Evolutionary conservation across 2,888 invertebrate genomes (phyloP).

Genomic region (Leptopilina myrica): DNA sequence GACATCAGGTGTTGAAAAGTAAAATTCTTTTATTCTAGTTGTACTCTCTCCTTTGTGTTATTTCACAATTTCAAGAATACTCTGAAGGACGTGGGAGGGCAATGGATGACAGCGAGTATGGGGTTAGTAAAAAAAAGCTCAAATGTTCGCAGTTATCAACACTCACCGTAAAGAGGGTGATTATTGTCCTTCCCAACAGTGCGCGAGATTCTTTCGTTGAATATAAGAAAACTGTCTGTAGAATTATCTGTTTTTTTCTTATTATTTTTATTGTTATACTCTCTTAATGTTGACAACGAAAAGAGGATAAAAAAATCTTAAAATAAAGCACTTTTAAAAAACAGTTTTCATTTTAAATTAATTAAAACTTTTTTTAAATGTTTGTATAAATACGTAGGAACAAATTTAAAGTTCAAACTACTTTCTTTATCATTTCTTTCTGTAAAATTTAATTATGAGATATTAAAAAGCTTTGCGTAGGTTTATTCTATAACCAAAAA

Average conservation of each 20-base stretch:
- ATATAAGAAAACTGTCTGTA: not conserved
- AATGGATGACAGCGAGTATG: constrained; percentile 81
- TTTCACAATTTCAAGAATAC: constrained; percentile 92
- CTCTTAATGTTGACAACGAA: no score
- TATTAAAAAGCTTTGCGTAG: no score
- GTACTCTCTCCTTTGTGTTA: constrained; percentile 89
- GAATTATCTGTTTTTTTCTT: not conserved
- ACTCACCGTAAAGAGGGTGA: constrained; percentile 42
- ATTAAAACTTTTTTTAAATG: no score
- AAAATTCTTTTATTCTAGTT: constrained; percentile 78
- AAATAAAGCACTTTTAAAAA: no score
- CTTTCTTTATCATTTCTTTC: no score
- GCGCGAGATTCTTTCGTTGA: not conserved
- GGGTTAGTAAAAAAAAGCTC: constrained; percentile 75
- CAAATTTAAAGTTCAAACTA: no score
- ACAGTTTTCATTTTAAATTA: no score
- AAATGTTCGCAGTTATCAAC: constrained; percentile 46
- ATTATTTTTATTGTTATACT: not conserved
- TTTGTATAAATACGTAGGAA: no score
- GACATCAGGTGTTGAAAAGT: not conserved
- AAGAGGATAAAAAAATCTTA: no score
- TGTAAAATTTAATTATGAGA: no score
- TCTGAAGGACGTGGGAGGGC: constrained; percentile 85
- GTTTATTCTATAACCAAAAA: no score
- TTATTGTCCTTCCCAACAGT: not conserved